Percentiles rank a stretch among this genome's conserved stretches.
Evolutionary conservation across 2,113 vertebrate genomes (phyloP).

Genomic region (Platysternon megacephalum): DNA sequence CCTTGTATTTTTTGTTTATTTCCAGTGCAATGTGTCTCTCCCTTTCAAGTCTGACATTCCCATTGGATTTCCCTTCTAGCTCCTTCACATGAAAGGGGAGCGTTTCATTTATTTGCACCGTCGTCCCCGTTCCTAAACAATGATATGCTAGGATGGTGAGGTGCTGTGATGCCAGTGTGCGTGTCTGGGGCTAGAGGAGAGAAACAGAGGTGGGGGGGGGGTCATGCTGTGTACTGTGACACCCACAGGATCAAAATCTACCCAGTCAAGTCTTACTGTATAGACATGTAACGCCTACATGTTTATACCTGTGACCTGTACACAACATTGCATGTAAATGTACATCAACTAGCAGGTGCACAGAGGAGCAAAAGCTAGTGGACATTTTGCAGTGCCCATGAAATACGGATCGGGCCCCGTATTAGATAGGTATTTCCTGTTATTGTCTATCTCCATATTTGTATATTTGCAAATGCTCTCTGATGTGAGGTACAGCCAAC

Average conservation of each 20-base stretch:
- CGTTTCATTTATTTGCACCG: neutral
- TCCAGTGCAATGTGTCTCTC: neutral
- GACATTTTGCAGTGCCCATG: neutral
- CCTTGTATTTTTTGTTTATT: neutral
- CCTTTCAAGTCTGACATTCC: neutral
- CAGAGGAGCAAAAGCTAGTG: neutral
- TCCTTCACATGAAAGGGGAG: neutral
- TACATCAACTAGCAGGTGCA: neutral
- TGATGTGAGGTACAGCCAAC: neutral
- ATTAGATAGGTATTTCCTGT: neutral
- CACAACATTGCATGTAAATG: neutral
- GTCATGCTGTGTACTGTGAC: neutral
- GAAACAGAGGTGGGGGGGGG: neutral
- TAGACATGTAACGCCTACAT: neutral
- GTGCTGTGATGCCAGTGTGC: too few species aligned
- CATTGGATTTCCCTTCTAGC: neutral
- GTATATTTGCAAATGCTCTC: neutral
- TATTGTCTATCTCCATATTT: neutral
- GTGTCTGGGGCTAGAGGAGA: neutral
- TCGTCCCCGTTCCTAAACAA: too few species aligned
- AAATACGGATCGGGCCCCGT: neutral
- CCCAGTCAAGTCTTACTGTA: neutral
- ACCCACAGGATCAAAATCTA: neutral
- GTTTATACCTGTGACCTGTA: too few species aligned
- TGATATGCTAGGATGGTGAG: neutral